phyloP scores from a whole-genome alignment of 92 coral and sea anemone species.

The Virgularia gustaviana region DNA sequence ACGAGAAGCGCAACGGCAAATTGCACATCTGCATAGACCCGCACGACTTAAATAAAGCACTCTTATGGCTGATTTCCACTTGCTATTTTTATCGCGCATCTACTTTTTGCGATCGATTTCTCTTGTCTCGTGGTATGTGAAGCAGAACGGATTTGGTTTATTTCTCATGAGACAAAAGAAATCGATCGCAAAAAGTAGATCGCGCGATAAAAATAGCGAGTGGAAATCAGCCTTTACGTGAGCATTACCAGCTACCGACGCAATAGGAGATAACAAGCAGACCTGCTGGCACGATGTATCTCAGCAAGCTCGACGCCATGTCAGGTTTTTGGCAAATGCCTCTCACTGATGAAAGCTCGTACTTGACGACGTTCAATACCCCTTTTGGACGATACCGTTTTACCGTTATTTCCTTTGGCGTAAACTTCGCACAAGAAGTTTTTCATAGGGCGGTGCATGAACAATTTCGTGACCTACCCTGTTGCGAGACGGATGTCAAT shows the following conservation, averaged over 20 bases:
- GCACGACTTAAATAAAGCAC: conserved; percentile 55
- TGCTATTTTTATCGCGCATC: too few relatives aligned
- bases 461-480: conserved; percentile 39
- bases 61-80: too few relatives aligned
- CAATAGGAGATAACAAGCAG: conserved; percentile 23
- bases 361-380: conserved; percentile 55
- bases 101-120: too few relatives aligned
- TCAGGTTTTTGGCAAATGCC: conserved; percentile 24
- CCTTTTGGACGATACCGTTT: conserved; percentile 57
- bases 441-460: conserved; percentile 50
- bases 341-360: conserved; percentile 42
- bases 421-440: conserved; percentile 57
- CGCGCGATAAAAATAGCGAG: too few relatives aligned
- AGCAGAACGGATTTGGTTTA: too few relatives aligned
- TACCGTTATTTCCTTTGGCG: conserved; percentile 49
- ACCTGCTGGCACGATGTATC: conserved; percentile 22
- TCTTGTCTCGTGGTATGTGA: too few relatives aligned
- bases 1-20: conserved; percentile 49
- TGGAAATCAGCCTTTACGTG: too few relatives aligned
- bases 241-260: conserved; percentile 29
- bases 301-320: conserved; percentile 12
- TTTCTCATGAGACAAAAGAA: too few relatives aligned
- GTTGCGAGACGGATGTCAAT: conserved; percentile 60
- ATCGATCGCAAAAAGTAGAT: too few relatives aligned
- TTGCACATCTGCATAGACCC: conserved; percentile 62